Evolutionary conservation across 2,888 invertebrate genomes (phyloP).

Genomic region (Peribatodes rhomboidaria): DNA sequence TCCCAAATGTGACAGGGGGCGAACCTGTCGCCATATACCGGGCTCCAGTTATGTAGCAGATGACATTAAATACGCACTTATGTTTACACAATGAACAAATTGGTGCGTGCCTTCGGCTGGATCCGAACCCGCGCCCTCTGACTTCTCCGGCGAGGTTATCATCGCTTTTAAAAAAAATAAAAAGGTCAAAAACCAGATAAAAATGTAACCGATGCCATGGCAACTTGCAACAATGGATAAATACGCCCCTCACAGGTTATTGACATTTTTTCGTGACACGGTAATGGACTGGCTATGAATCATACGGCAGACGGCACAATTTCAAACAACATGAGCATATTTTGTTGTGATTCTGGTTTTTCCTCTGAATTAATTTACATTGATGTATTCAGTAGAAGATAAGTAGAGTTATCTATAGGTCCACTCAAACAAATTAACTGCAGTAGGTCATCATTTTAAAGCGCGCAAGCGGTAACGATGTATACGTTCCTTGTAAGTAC

Average conservation of each 20-base stretch:
- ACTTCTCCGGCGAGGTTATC: too few relatives aligned
- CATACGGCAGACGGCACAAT: slow-evolving; percentile 24
- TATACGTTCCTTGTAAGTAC: too few relatives aligned
- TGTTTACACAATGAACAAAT: too few relatives aligned
- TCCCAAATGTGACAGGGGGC: too few relatives aligned
- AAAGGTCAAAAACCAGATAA: not conserved
- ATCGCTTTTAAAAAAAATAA: too few relatives aligned
- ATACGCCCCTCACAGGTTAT: slow-evolving; percentile 26
- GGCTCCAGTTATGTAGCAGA: too few relatives aligned
- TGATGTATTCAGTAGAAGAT: not conserved
- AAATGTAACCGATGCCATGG: slow-evolving; percentile 3
- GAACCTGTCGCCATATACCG: too few relatives aligned
- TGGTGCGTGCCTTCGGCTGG: too few relatives aligned
- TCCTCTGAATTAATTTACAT: slow-evolving; percentile 4
- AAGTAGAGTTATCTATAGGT: not conserved
- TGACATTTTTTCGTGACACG: slow-evolving; percentile 28
- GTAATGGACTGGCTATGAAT: slow-evolving; percentile 21
- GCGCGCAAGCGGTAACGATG: not conserved
- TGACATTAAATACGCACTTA: too few relatives aligned
- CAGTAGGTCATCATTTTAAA: not conserved
- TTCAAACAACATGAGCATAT: slow-evolving; percentile 10
- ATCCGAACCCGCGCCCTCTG: too few relatives aligned
- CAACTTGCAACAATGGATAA: slow-evolving; percentile 17
- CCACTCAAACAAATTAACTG: not conserved
- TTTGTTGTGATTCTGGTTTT: slow-evolving; percentile 17